These are phyloP conservation scores for Drosophila triauraria DNA, from an alignment of 1,140 invertebrate genomes.

Conservation along the genomic window DNA sequence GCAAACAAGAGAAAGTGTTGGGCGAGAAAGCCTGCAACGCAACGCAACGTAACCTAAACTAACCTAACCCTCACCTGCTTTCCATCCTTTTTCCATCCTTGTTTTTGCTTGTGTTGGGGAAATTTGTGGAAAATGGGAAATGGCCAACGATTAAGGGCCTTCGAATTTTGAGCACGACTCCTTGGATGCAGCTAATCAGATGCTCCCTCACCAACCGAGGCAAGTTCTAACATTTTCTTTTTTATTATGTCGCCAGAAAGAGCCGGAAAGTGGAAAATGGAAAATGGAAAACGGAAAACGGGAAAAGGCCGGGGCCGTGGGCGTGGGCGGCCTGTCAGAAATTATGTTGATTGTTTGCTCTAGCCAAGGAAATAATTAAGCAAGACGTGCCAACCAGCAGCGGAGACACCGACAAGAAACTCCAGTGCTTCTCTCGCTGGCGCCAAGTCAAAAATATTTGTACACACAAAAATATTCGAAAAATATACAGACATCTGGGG, in stretches of 20 bases:
- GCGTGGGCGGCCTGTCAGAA: constrained; percentile 59
- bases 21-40: constrained; percentile 37
- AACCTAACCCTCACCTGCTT: constrained; percentile 24
- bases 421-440: constrained; percentile 41
- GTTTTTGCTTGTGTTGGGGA: constrained; percentile 15
- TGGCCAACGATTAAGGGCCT: not conserved
- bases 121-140: constrained; percentile 5
- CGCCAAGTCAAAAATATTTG: constrained; percentile 65
- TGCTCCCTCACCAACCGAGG: constrained; percentile 6
- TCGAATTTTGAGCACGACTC: not conserved
- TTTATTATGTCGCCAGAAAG: constrained; percentile 45
- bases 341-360: constrained; percentile 80
- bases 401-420: constrained; percentile 31
- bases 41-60: constrained; percentile 14
- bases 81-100: not conserved
- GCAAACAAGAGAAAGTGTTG: constrained; percentile 51
- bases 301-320: not conserved
- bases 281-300: constrained; percentile 2
- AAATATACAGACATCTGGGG: not conserved
- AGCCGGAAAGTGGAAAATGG: constrained; percentile 14
- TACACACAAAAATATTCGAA: not conserved
- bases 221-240: constrained; percentile 49
- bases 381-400: constrained; percentile 58
- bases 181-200: constrained; percentile 42
- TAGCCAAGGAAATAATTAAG: constrained; percentile 80